phyloP scores from a whole-genome alignment of 2,888 invertebrate genomes.

The Conistra vaccinii region DNA sequence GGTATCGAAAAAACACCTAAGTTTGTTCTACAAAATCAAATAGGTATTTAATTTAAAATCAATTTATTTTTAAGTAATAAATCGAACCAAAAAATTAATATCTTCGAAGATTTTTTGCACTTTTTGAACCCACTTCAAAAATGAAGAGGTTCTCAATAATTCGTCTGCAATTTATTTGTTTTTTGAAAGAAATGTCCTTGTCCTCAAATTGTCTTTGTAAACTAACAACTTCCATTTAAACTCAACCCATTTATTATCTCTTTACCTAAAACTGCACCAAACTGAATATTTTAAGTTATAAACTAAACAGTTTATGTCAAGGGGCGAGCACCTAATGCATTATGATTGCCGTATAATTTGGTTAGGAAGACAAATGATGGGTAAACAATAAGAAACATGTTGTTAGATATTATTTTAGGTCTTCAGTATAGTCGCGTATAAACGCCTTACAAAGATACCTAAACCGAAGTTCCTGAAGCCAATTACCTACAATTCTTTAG shows the following conservation, averaged over 20 bases:
- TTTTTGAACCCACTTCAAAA: neutral
- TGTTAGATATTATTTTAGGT: slow-evolving; percentile 65
- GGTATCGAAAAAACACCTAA: too few species aligned
- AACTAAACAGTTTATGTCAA: slow-evolving; percentile 21
- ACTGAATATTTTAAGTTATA: slow-evolving; percentile 2
- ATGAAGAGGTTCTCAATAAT: neutral
- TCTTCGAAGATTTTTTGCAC: neutral
- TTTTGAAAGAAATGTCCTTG: neutral
- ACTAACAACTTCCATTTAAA: neutral
- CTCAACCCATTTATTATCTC: neutral
- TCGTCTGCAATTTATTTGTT: accelerated
- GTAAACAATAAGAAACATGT: slow-evolving; percentile 72
- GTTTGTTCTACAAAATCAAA: too few species aligned
- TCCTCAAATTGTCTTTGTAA: neutral
- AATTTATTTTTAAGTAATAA: too few species aligned
- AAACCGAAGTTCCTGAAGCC: too few species aligned
- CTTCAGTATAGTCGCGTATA: slow-evolving; percentile 63
- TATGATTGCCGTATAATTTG: slow-evolving; percentile 61
- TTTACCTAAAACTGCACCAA: slow-evolving; percentile 25
- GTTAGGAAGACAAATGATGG: slow-evolving; percentile 69
- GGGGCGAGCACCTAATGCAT: slow-evolving; percentile 26
- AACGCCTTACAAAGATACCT: slow-evolving; percentile 30
- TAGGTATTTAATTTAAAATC: neutral
- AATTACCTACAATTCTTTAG: too few species aligned
- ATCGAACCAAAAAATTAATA: too few species aligned